Conservation (phyloP, 2,888 invertebrate species). For the Drosophila buzzatii region DNA sequence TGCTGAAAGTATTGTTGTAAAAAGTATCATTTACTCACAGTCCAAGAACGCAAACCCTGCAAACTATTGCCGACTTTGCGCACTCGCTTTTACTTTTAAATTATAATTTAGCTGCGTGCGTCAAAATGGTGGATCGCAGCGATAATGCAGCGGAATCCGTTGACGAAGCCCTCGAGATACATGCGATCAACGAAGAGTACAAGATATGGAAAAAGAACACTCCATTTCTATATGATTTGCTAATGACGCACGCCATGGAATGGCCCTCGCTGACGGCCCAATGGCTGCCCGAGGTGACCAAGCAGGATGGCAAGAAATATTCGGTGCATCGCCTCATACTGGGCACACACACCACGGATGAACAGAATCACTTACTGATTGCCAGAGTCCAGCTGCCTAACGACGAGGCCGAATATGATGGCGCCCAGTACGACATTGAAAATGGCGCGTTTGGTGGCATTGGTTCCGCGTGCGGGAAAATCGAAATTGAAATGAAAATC, state of each 20-base stretch:
- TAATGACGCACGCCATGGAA: constrained; percentile 99
- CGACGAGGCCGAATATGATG: constrained; percentile 99
- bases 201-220: constrained; percentile 99
- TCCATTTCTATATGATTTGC: constrained; percentile 98
- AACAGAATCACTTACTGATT: constrained; percentile 99
- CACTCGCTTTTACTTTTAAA: constrained; percentile 77
- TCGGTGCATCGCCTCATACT: constrained; percentile 97
- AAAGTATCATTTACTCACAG: constrained; percentile 10
- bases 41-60: background rate
- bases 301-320: constrained; percentile 99
- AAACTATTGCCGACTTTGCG: constrained; percentile 44
- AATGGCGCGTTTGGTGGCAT: constrained; percentile 99
- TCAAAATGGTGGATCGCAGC: constrained; percentile 84
- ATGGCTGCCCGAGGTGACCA: constrained; percentile 99
- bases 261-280: constrained; percentile 99
- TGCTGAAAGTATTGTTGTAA: constrained; percentile 28
- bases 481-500: constrained; percentile 99
- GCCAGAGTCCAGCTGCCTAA: constrained; percentile 99
- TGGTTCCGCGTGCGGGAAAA: constrained; percentile 99
- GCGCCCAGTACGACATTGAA: constrained; percentile 99
- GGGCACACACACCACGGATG: constrained; percentile 99
- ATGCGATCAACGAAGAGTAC: constrained; percentile 99
- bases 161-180: constrained; percentile 98
- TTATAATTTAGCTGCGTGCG: constrained; percentile 30
- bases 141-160: constrained; percentile 90